phyloP scores from a whole-genome alignment of 2,113 vertebrate genomes.

The Marmota flaviventris region DNA sequence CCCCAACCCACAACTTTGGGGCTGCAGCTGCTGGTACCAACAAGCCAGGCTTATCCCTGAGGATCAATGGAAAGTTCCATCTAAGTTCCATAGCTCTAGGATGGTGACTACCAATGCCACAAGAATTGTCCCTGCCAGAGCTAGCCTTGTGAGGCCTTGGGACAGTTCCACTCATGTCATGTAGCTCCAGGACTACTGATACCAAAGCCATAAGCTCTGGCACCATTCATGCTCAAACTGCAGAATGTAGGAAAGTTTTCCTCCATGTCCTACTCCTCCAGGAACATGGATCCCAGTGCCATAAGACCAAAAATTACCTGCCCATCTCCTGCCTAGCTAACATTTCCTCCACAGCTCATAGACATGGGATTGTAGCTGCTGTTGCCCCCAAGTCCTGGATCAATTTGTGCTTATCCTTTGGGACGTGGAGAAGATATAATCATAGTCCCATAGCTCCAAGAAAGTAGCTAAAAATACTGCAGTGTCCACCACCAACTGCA shows the following conservation, averaged over 20 bases:
- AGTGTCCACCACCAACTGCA: not conserved
- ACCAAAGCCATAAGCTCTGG: not conserved
- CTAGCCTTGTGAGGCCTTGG: not conserved
- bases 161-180: not conserved
- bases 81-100: not conserved
- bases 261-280: not conserved
- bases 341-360: not conserved
- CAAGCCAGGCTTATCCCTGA: not conserved
- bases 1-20: not conserved
- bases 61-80: not conserved
- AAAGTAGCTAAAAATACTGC: not conserved
- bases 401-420: not conserved
- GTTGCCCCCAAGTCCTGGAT: not conserved
- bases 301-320: not conserved
- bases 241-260: not conserved
- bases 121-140: not conserved
- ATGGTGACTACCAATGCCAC: not conserved
- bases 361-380: not conserved
- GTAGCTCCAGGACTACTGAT: not conserved
- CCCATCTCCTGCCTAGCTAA: no score
- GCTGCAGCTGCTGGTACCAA: not conserved
- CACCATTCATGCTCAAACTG: not conserved
- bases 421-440: not conserved
- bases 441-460: not conserved
- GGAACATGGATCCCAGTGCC: not conserved